Conservation (phyloP, 2,888 invertebrate genomes). For the Eledona agricola region DNA sequence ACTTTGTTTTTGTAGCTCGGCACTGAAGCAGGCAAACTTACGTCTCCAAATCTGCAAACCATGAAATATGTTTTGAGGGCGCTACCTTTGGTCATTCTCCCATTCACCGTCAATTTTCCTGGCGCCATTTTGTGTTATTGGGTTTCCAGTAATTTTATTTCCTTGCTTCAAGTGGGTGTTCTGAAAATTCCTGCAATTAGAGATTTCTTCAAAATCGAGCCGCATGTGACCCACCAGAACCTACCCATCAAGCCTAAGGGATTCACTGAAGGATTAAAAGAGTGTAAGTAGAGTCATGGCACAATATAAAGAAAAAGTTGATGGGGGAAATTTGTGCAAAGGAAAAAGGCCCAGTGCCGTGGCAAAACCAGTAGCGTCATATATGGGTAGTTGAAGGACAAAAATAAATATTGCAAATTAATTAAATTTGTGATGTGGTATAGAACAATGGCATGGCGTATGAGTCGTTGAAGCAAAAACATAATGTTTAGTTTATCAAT, state of each 20-base stretch:
- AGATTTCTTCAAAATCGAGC: slow-evolving; percentile 79
- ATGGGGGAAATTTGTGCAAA: too few species aligned
- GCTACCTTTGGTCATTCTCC: slow-evolving; percentile 81
- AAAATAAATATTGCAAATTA: too few species aligned
- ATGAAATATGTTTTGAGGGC: slow-evolving; percentile 80
- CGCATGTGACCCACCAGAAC: slow-evolving; percentile 66
- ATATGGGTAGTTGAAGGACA: too few species aligned
- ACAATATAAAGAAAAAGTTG: too few species aligned
- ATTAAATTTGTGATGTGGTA: too few species aligned
- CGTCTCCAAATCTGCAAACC: slow-evolving; percentile 72
- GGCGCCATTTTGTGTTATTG: slow-evolving; percentile 90
- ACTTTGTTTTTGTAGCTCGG: slow-evolving; percentile 67
- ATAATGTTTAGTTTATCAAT: too few species aligned
- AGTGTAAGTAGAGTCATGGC: slow-evolving; percentile 67
- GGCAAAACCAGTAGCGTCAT: too few species aligned
- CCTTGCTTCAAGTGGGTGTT: slow-evolving; percentile 80
- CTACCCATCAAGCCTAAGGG: slow-evolving; percentile 78
- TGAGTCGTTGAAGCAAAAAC: too few species aligned
- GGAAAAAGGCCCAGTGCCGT: too few species aligned
- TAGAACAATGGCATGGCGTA: too few species aligned
- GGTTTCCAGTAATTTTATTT: slow-evolving; percentile 87
- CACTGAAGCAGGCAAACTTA: slow-evolving; percentile 76
- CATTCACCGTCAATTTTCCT: slow-evolving; percentile 88
- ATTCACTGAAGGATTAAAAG: slow-evolving; percentile 80
- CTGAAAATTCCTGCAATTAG: slow-evolving; percentile 79